These are phyloP conservation scores for Melieria omissa DNA, from an alignment of 2,888 invertebrate species.

Conservation along the genomic window DNA sequence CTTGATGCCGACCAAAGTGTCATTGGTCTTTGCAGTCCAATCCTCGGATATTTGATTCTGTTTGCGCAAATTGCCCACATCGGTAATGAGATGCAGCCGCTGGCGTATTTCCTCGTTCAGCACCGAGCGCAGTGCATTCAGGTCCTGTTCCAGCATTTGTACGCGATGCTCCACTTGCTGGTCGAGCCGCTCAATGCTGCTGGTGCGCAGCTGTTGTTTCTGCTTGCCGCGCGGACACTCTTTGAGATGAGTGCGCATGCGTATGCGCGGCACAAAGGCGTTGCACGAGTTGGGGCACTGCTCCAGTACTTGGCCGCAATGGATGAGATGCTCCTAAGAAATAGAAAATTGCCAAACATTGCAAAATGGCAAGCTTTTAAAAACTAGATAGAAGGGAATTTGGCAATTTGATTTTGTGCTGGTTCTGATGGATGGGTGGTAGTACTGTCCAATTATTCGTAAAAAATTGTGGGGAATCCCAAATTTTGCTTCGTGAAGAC, in stretches of 20 bases:
- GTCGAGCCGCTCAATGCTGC: slow-evolving; percentile 52
- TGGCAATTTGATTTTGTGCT: too few species aligned
- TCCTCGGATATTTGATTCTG: slow-evolving; percentile 65
- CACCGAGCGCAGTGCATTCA: slow-evolving; percentile 56
- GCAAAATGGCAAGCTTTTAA: neutral
- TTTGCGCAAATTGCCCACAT: slow-evolving; percentile 65
- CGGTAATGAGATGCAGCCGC: slow-evolving; percentile 64
- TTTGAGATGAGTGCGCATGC: slow-evolving; percentile 71
- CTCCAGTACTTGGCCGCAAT: slow-evolving; percentile 78
- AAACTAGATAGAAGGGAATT: neutral
- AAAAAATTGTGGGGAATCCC: neutral
- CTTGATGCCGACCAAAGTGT: slow-evolving; percentile 66
- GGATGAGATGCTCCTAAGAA: slow-evolving; percentile 73
- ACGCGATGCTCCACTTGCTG: slow-evolving; percentile 53
- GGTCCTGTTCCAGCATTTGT: slow-evolving; percentile 59
- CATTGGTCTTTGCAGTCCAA: slow-evolving; percentile 61
- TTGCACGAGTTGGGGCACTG: slow-evolving; percentile 78
- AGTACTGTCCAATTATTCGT: slow-evolving; percentile 7
- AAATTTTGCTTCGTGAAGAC: too few species aligned
- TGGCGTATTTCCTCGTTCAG: slow-evolving; percentile 66
- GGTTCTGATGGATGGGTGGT: neutral
- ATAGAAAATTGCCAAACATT: neutral
- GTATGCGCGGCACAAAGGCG: slow-evolving; percentile 75
- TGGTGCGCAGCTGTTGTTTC: slow-evolving; percentile 37
- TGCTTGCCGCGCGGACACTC: slow-evolving; percentile 64